Evolutionary conservation across 2,888 invertebrate genomes (phyloP), one percentile per base, ranked within the genome.

Genomic region (Bedellia somnulentella): DNA sequence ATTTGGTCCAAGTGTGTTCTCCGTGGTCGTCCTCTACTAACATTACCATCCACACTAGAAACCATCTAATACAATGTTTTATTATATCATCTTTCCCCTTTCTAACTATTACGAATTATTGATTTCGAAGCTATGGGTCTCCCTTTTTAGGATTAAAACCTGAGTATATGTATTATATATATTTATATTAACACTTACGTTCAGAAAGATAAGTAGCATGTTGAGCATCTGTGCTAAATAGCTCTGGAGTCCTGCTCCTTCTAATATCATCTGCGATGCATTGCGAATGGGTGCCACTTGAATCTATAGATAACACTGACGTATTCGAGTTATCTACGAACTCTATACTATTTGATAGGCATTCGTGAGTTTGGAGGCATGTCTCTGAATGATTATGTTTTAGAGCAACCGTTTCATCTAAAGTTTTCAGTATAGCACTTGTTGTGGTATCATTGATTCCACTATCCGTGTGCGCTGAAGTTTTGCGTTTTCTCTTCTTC

Each of bases 331-430:
- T 48, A 3, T 64, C 56, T 22, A 70, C 34, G 21, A 60, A 48
- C 42, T 63, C 56, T 1, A 70, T 38, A 33, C 68, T 66, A 21
- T 59, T 47, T 1, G 44, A 49, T 10, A 64, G 37, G 44, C 71
- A 70, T 25, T 73, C 71, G 24, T 59, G 50, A 0, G 60, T 52
- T 11, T 56, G 54, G 0, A 73, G 45, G 33, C 73, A 75, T 0
- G 73, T 66, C 31, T 73, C 71, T 0, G 73, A 66, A 40, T 73
- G 73, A 35, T 73, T 73, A 32, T 75, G 73, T 37, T 71, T 68
- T 1, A 71, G 52, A 22, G 71, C 64, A 1, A 64, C 44, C 32
- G 52, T 63, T 5, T 57, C 55, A 15, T 55, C 46, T 1, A 36
- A 36, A 8, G 42, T 40, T 11, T 48, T 43, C 25, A 48, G 36